Base-by-base conservation (phyloP, 2,113 vertebrate genomes). In the Burhinus oedicnemus region DNA sequence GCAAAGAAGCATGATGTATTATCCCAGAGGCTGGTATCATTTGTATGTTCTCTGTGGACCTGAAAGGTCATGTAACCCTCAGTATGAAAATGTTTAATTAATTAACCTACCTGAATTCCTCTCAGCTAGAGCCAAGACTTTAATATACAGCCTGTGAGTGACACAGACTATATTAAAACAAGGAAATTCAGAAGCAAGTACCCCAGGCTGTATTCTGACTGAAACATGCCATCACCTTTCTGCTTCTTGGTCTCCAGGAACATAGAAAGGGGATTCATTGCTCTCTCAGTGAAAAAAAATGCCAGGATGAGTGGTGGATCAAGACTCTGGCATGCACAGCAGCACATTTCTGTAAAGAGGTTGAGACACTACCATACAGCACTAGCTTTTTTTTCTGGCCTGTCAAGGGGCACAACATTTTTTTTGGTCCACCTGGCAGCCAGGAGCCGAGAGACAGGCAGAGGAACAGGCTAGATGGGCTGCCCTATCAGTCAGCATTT, bases 61-160 rank as follows among this genome's bases (percentile, higher is more conserved):
- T 87, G 54, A 90, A 91, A 93, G 83, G 55, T 86, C 89, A 87
- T 89, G 64, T 62, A 89, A 94, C 38, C n/a, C 57, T 4, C 58
- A 77, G 66, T 77, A 85, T 21, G 54, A 76, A 91, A 93, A 95
- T 75, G 82, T 76, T 94, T 82, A 79, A 88, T 85, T 96, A 94
- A 95, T 96, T 91, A 82, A 94, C 90, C 61, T 87, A 66, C 78
- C 51, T 90, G 69, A 18, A 84, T 89, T 69, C 30, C 36, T 93
- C 82, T 85, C 92, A 90, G 65, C 51, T 72, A 66, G 47, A 90
- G 65, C n/a, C 65, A 70, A 71, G 57, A 40, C 38, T 72, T 83
- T 89, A 89, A 74, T 65, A 90, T 52, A 87, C 30, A 74, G 21
- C 15, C 57, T 40, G 49, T 64, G 80, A 87, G 40, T 77, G 80